Conservation (phyloP, 2,888 invertebrate genomes). For the Sphinx pinastri region DNA sequence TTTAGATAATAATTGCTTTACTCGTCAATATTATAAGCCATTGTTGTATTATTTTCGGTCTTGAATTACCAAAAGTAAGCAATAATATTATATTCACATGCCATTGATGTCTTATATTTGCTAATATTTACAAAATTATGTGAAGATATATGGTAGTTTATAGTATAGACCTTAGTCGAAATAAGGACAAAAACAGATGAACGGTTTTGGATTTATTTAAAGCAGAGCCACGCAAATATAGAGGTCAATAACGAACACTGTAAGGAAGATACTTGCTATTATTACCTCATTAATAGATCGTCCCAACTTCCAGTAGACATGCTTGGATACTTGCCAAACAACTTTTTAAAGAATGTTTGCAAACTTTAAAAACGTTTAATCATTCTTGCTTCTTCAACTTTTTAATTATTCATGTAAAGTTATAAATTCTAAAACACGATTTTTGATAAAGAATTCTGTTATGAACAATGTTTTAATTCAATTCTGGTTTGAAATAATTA, state of each 20-base stretch:
- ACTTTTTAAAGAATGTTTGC: slow-evolving; percentile 27
- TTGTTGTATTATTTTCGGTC: neutral
- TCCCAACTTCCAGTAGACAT: slow-evolving; percentile 24
- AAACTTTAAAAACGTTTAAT: slow-evolving; percentile 25
- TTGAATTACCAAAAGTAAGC: too few relatives aligned
- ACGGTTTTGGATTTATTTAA: too few relatives aligned
- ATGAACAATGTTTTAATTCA: neutral
- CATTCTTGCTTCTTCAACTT: slow-evolving; percentile 26
- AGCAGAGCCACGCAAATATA: too few relatives aligned
- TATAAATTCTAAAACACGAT: neutral
- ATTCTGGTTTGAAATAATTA: neutral
- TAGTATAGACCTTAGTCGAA: too few relatives aligned
- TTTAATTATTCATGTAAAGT: slow-evolving; percentile 27
- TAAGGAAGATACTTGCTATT: slow-evolving; percentile 2
- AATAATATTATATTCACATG: too few relatives aligned
- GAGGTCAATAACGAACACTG: neutral
- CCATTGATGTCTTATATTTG: too few relatives aligned
- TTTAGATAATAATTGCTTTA: neutral
- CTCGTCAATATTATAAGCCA: neutral
- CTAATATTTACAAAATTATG: too few relatives aligned
- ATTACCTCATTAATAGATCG: slow-evolving; percentile 27
- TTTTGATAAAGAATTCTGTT: neutral
- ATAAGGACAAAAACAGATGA: too few relatives aligned
- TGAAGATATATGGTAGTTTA: too few relatives aligned
- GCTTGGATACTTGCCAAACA: slow-evolving; percentile 28